Percentiles rank a stretch among this genome's conserved stretches.
phyloP scores from a whole-genome alignment of 92 coral and sea anemone species.

The Epizoanthus scotinus region DNA sequence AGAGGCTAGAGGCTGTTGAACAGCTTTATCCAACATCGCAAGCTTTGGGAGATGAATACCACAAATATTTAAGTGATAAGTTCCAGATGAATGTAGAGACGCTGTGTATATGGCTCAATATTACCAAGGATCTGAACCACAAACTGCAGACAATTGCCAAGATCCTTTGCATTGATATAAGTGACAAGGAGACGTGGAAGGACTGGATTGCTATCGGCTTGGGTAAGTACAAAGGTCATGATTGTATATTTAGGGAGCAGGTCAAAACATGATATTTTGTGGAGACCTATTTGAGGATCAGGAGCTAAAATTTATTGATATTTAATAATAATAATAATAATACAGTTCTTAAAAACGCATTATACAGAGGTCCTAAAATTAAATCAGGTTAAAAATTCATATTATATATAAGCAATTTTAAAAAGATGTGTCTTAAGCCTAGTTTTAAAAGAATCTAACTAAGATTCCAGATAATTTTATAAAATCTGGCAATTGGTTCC shows the following conservation, averaged over 20 bases:
- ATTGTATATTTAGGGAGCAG: neutral
- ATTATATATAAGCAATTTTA: too few species aligned
- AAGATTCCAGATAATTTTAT: too few species aligned
- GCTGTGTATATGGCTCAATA: slow-evolving; percentile 80
- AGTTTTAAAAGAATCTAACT: too few species aligned
- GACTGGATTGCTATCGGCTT: slow-evolving; percentile 89
- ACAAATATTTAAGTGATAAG: slow-evolving; percentile 64
- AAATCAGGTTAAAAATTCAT: too few species aligned
- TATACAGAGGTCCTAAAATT: too few species aligned
- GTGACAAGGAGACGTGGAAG: slow-evolving; percentile 67
- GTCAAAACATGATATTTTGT: too few species aligned
- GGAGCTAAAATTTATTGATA: too few species aligned
- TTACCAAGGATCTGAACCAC: slow-evolving; percentile 81
- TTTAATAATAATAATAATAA: too few species aligned
- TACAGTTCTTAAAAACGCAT: too few species aligned
- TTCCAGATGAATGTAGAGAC: slow-evolving; percentile 78
- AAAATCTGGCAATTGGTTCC: too few species aligned
- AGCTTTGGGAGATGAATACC: slow-evolving; percentile 74
- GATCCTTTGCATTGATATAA: slow-evolving; percentile 79
- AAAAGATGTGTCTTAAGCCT: too few species aligned
- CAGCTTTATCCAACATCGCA: slow-evolving; percentile 82
- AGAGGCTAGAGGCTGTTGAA: slow-evolving; percentile 74
- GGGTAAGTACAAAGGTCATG: slow-evolving; percentile 48
- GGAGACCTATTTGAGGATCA: too few species aligned
- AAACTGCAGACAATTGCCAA: slow-evolving; percentile 79